Evolutionary conservation across 2,888 invertebrate species (phyloP), one percentile per base, ranked within the genome.

Genomic region (Furcula furcula): DNA sequence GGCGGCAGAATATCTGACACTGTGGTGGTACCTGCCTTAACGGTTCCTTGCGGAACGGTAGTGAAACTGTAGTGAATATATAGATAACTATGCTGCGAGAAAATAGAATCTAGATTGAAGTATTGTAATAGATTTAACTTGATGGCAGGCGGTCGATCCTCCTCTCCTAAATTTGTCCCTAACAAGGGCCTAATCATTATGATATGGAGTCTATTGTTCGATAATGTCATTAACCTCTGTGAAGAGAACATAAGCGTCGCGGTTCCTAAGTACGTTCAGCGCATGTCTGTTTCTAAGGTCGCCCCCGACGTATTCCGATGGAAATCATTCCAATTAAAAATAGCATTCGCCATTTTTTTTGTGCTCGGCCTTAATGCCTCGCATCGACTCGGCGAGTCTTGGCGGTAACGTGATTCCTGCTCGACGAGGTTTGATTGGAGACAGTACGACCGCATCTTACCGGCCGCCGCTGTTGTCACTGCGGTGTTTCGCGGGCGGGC

Each of bases 401-500:
- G 9, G 9, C 2, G 14, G 14, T 3, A 9, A 13, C 9, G 14
- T 6, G 26, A 7, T 7, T 3, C 32, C 25, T 16, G 23, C n/a
- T 30, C 20, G 27, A 43, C 40, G 35, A 46, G 45, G 41, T 51
- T 37, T 31, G 62, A 55, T 57, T 53, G 57, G 80, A 90, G 80
- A 87, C 89, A 81, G 85, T 89, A 89, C 79, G 72, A 66, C 74
- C 79, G 81, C 83, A 77, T 84, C 85, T 86, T 86, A 81, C 82
- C 80, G 80, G 72, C 76, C 76, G 75, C 78, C 76, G 76, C 76
- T 84, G 87, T 87, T 87, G 88, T 88, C 88, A 85, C 80, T 86
- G 87, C 86, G 87, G 87, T 87, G 87, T 88, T 88, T 88, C 89
- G 87, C 87, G 87, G 85, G 87, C 82, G 85, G 82, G 86, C 85